These are phyloP conservation scores for Hafferia zeledoni DNA, from an alignment of 2,797 vertebrate species.

Conservation along the genomic window DNA sequence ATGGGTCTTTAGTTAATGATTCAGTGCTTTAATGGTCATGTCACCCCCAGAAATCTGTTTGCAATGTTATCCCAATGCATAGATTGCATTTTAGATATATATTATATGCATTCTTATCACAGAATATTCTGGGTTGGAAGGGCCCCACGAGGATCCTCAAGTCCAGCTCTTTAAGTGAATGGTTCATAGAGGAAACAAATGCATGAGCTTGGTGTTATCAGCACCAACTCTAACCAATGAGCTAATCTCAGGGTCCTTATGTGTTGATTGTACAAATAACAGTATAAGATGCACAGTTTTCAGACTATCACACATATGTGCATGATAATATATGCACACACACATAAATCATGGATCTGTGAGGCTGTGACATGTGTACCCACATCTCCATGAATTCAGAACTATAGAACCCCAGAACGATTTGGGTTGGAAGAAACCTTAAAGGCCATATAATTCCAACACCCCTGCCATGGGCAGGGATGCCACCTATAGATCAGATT, in stretches of 20 bases:
- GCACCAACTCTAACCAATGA: background rate
- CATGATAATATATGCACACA: background rate
- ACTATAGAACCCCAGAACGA: background rate
- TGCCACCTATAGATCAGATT: accelerated
- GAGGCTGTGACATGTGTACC: accelerated
- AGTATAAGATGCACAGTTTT: background rate
- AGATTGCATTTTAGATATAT: background rate
- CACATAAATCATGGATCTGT: background rate
- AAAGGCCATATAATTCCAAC: background rate
- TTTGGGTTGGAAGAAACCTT: background rate
- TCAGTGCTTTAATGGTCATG: background rate
- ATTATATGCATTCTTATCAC: background rate
- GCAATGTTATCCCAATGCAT: background rate
- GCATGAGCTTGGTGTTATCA: background rate
- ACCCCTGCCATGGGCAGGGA: background rate
- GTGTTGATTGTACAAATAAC: background rate
- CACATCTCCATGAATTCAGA: background rate
- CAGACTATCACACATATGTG: background rate
- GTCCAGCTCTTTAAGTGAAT: background rate
- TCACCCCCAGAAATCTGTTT: background rate
- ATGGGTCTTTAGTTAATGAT: background rate
- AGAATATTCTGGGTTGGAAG: background rate
- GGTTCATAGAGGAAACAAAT: background rate
- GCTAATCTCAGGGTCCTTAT: background rate
- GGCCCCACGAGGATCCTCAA: background rate